Conservation (phyloP, 2,113 vertebrate species). For the Cepphus grylle region DNA sequence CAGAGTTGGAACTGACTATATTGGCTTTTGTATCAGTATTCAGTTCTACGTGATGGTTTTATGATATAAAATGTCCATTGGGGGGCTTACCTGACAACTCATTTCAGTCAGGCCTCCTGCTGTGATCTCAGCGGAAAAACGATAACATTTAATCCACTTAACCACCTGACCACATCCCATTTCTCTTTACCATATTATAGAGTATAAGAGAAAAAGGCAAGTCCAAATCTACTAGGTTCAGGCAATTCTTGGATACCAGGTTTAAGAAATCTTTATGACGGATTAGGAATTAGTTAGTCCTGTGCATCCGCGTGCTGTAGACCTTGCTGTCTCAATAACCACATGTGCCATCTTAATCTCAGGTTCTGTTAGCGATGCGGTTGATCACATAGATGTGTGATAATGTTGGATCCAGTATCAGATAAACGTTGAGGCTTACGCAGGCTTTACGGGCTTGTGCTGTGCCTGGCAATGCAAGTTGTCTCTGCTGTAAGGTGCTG, state of each 20-base stretch:
- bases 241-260: not conserved
- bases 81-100: not conserved
- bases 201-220: not conserved
- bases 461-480: not conserved
- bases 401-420: not conserved
- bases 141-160: conserved; percentile 19
- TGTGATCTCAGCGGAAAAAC: not conserved
- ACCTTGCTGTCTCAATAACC: conserved; percentile 18
- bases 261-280: conserved; percentile 9
- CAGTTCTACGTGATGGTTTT: conserved; percentile 30
- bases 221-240: not conserved
- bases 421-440: not conserved
- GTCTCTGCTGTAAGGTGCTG: not conserved
- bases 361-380: conserved; percentile 40
- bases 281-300: conserved; percentile 40
- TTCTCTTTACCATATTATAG: not conserved
- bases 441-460: not conserved
- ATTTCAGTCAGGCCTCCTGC: conserved; percentile 2
- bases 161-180: not conserved
- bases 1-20: not conserved
- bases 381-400: not conserved
- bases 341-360: conserved; percentile 21
- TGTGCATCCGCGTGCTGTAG: conserved; percentile 9
- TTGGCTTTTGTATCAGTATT: conserved; percentile 30
- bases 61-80: not conserved